Conservation (phyloP, 2,113 vertebrate genomes). For the Lepus europaeus region DNA sequence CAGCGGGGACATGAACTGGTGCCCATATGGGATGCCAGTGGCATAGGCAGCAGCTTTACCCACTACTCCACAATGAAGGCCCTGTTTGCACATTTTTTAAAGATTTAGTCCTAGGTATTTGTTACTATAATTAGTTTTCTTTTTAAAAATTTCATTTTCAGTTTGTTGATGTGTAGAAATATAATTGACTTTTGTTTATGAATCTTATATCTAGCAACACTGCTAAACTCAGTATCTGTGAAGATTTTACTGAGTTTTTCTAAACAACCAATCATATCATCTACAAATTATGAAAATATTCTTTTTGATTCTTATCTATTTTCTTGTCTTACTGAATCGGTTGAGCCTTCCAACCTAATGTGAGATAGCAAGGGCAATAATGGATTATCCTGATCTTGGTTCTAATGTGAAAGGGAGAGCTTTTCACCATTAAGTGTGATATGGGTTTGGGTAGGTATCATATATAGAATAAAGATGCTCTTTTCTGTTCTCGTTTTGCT, state of each 20-base stretch:
- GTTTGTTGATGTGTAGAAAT: neutral
- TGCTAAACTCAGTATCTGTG: neutral
- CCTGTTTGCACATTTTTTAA: neutral
- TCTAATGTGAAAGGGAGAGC: neutral
- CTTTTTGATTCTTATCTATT: neutral
- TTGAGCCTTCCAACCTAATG: neutral
- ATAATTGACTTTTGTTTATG: neutral
- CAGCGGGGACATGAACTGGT: too few relatives aligned
- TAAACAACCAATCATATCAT: neutral
- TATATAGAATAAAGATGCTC: neutral
- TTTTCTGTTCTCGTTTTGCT: conserved; percentile 3
- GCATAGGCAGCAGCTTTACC: too few relatives aligned
- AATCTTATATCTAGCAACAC: neutral
- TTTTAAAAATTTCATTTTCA: neutral
- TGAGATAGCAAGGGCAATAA: neutral
- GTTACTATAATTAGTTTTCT: neutral
- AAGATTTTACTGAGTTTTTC: neutral
- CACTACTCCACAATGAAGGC: too few relatives aligned
- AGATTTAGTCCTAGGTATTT: neutral
- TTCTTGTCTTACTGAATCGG: neutral
- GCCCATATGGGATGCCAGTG: too few relatives aligned
- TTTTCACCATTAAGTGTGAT: neutral
- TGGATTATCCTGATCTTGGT: neutral
- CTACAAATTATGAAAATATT: neutral
- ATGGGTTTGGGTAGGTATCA: neutral